phyloP scores from a whole-genome alignment of 2,888 invertebrate genomes.

The Pachymerium ferrugineum region DNA sequence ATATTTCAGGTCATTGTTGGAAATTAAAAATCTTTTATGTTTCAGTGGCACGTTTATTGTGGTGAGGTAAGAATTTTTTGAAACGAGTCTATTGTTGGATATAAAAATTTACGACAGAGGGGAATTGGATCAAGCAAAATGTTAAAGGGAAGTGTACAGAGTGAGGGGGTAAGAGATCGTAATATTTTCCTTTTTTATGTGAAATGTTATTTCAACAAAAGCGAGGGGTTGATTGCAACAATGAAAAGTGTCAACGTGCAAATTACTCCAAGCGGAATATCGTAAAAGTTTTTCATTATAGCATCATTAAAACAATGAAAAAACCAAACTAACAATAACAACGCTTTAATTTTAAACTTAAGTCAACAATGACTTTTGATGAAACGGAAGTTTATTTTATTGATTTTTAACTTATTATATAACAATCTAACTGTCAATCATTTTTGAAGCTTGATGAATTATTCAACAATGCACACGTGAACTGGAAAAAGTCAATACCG shows the following conservation, averaged over 20 bases:
- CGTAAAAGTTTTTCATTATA: neutral
- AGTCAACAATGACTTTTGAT: too few species aligned
- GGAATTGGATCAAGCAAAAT: neutral
- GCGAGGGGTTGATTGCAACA: neutral
- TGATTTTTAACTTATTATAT: too few species aligned
- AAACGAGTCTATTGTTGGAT: neutral
- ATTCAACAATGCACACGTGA: neutral
- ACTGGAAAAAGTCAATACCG: too few species aligned
- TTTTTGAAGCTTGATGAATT: neutral
- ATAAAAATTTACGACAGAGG: neutral
- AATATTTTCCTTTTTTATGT: neutral
- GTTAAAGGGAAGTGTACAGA: neutral
- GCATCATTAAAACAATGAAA: too few species aligned
- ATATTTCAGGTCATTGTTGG: too few species aligned
- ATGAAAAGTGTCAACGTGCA: neutral
- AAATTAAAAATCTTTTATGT: neutral
- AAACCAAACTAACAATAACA: too few species aligned
- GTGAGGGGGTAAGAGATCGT: neutral
- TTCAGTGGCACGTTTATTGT: neutral
- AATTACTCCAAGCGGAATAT: neutral
- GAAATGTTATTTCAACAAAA: neutral
- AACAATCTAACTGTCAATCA: too few species aligned
- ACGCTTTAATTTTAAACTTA: too few species aligned
- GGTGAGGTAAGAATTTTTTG: neutral
- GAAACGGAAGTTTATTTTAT: too few species aligned